Conservation (phyloP, 2,113 vertebrate species). For the Prolemur simus region DNA sequence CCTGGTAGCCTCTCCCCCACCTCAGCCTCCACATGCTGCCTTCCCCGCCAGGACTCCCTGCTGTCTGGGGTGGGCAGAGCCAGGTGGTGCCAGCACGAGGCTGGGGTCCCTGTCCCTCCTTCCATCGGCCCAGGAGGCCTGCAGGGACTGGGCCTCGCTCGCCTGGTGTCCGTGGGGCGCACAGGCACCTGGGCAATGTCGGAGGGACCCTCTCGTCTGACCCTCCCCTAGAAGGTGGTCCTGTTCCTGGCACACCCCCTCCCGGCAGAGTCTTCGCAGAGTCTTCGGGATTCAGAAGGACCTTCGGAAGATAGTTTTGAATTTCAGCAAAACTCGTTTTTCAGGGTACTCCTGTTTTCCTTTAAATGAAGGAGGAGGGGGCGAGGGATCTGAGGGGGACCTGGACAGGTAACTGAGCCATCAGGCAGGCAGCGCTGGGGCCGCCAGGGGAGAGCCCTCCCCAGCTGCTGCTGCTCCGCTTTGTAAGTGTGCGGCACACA, state of each 20-base stretch:
- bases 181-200: rapidly evolving
- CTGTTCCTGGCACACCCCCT: not conserved
- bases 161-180: rapidly evolving
- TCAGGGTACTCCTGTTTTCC: conserved; percentile 70
- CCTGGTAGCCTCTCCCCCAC: not conserved
- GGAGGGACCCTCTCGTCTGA: not conserved
- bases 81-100: not conserved
- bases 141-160: not conserved
- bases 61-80: too few species aligned
- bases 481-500: too few species aligned
- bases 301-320: conserved; percentile 67
- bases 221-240: not conserved
- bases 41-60: rapidly evolving
- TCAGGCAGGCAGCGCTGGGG: too few species aligned
- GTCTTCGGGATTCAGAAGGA: conserved; percentile 27
- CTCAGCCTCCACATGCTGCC: rapidly evolving
- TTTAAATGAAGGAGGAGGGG: conserved; percentile 18
- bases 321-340: conserved; percentile 79
- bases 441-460: not conserved
- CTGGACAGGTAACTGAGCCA: conserved; percentile 23
- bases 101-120: not conserved
- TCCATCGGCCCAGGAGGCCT: not conserved
- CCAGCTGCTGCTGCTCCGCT: not conserved
- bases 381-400: not conserved
- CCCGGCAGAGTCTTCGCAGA: not conserved